These are phyloP conservation scores for Siderastrea siderea DNA, from an alignment of 92 coral and sea anemone species.

Conservation along the genomic window DNA sequence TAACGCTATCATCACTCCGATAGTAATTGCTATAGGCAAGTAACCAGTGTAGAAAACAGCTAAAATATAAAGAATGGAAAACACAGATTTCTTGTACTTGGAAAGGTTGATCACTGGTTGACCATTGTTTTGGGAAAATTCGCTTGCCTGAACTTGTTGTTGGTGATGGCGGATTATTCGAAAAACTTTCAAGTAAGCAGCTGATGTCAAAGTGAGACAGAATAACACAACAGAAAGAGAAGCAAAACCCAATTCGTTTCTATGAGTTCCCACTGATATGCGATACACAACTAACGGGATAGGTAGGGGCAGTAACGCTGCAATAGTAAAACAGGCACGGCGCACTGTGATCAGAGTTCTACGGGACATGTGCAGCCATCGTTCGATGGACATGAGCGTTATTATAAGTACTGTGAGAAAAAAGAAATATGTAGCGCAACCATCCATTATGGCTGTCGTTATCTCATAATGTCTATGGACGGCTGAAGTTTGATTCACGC, in stretches of 20 bases:
- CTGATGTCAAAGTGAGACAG: background rate
- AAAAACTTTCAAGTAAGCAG: background rate
- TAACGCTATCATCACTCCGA: background rate
- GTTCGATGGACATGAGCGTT: no score
- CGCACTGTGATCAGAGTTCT: background rate
- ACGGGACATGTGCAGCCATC: background rate
- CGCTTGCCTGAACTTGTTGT: background rate
- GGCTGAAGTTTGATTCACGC: no score
- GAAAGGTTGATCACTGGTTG: constrained; percentile 12
- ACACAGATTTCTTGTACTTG: constrained; percentile 27
- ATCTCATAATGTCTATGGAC: background rate
- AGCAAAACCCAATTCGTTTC: background rate
- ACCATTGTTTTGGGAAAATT: background rate
- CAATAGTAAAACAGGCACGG: background rate
- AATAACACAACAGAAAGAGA: background rate
- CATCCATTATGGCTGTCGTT: background rate
- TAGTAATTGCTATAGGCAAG: constrained; percentile 4
- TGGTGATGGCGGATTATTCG: background rate
- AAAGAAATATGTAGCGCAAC: background rate
- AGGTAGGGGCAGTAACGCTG: background rate
- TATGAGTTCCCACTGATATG: no score
- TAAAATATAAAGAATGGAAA: constrained; percentile 5
- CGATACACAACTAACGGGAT: background rate
- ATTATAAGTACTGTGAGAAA: background rate
- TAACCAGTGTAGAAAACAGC: background rate